phyloP scores from a whole-genome alignment of 2,888 invertebrate genomes.

The Branchipolynoe longqiensis region DNA sequence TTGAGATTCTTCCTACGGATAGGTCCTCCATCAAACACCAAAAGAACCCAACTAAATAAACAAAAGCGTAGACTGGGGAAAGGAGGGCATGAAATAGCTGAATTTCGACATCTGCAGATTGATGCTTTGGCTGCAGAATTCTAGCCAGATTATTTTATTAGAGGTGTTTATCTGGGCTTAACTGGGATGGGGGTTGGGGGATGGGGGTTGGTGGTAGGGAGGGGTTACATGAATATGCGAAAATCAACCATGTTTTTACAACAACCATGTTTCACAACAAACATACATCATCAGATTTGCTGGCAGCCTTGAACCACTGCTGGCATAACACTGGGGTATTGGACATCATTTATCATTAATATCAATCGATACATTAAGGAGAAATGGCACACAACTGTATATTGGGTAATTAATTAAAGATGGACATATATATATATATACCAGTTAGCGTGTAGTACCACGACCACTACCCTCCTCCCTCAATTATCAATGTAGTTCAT shows the following conservation, averaged over 20 bases:
- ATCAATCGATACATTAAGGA: no score
- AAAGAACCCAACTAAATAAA: neutral
- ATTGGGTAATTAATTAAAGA: neutral
- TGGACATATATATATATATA: neutral
- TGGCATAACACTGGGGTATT: no score
- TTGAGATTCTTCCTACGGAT: slow-evolving; percentile 29
- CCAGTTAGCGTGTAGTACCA: neutral
- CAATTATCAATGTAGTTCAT: neutral
- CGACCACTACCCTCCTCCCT: neutral
- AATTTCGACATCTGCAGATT: no score
- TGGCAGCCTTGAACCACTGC: neutral
- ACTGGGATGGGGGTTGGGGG: neutral
- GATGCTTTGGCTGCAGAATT: no score
- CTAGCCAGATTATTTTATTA: no score
- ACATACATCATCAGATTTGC: slow-evolving; percentile 25
- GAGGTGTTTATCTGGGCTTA: neutral
- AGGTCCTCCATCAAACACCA: slow-evolving; percentile 13
- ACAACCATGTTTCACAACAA: slow-evolving; percentile 8
- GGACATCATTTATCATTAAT: no score
- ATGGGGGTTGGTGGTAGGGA: neutral
- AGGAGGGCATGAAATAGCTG: neutral
- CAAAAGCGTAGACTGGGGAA: neutral
- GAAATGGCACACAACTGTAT: slow-evolving; percentile 38
- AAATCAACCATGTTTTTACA: neutral
- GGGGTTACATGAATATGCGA: neutral